Percentiles rank a stretch among this genome's conserved stretches.
Conservation (phyloP, 1,140 invertebrate species). For the Psilanteris sp. region DNA sequence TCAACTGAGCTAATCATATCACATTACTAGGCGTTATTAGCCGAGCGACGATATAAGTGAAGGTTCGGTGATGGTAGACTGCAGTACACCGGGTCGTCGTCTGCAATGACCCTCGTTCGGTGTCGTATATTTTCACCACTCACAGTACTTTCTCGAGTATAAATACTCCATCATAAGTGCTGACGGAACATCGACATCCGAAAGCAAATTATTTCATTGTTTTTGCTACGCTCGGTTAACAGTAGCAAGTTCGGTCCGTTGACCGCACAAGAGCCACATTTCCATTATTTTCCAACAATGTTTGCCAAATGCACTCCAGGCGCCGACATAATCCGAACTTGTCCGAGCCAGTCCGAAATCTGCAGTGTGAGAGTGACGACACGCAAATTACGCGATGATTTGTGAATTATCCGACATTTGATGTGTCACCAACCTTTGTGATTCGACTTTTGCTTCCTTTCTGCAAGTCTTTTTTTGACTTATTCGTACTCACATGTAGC, state of each 20-base stretch:
- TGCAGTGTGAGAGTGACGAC: constrained; percentile 8
- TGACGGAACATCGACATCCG: not conserved
- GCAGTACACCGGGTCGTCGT: constrained; percentile 76
- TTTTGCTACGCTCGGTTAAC: not conserved
- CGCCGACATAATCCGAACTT: constrained; percentile 9
- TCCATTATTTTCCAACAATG: constrained; percentile 7
- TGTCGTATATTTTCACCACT: constrained; percentile 34
- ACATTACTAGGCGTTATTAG: constrained; percentile 80
- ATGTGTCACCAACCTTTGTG: too few relatives aligned
- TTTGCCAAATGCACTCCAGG: not conserved
- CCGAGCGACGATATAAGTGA: constrained; percentile 79
- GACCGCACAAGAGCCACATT: not conserved
- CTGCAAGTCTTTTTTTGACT: too few relatives aligned
- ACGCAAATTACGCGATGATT: not conserved
- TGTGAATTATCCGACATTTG: constrained; percentile 2
- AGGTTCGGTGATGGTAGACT: constrained; percentile 75
- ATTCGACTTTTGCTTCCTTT: too few relatives aligned
- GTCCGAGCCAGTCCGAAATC: constrained; percentile 12
- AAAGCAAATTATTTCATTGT: not conserved
- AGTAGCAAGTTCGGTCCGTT: not conserved
- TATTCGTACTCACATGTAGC: too few relatives aligned
- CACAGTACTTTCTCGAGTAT: constrained; percentile 44
- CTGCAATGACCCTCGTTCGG: constrained; percentile 75
- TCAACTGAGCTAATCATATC: constrained; percentile 81
- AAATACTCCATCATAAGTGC: not conserved